Conservation (phyloP, 1,140 invertebrate species). For the Reticulitermes speratus region DNA sequence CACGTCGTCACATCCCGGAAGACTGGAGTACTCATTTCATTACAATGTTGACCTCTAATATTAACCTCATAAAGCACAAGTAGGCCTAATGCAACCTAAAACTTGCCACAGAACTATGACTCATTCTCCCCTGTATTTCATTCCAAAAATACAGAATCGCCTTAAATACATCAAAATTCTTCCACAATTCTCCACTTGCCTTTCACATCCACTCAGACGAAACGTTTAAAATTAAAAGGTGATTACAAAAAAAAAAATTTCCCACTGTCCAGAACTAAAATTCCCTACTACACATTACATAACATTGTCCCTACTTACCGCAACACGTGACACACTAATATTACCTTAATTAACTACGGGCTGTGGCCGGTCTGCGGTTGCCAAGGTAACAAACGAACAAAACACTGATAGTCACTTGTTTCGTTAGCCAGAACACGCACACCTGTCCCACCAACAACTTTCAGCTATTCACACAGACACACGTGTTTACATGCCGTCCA, state of each 20-base stretch:
- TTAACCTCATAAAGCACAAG: too few species aligned
- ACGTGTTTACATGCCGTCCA: not conserved
- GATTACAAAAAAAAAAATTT: not conserved
- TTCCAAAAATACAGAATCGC: too few species aligned
- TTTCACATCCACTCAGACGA: too few species aligned
- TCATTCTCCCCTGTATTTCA: too few species aligned
- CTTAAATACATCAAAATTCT: too few species aligned
- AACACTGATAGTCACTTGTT: slow-evolving; percentile 8
- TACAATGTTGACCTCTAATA: too few species aligned
- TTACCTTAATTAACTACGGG: not conserved
- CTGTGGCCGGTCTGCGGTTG: not conserved
- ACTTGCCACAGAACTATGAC: too few species aligned
- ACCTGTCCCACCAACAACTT: not conserved
- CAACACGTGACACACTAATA: not conserved
- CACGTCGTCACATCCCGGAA: too few species aligned
- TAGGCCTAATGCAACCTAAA: too few species aligned
- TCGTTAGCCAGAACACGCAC: not conserved
- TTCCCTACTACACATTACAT: not conserved
- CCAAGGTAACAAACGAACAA: not conserved
- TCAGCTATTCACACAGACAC: not conserved
- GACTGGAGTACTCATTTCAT: too few species aligned
- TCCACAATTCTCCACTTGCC: too few species aligned
- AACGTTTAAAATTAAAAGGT: too few species aligned
- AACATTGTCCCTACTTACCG: not conserved
- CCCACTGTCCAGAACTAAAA: not conserved